A percentile compares a stretch with the other conserved stretches of the same genome.
Evolutionary conservation across 2,888 invertebrate species (phyloP).

Genomic region (Tenthredo livida): DNA sequence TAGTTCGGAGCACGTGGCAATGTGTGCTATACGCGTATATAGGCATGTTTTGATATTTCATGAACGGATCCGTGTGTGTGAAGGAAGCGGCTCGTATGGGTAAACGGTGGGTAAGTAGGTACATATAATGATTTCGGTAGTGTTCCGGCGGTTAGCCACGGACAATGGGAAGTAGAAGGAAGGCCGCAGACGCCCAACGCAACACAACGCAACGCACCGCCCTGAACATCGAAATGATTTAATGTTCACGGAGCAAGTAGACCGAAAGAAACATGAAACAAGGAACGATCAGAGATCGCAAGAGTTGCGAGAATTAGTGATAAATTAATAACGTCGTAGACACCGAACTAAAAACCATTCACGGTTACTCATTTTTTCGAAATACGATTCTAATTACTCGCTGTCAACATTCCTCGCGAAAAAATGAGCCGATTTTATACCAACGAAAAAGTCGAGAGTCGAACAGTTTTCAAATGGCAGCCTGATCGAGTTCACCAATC

Average conservation of each 20-base stretch:
- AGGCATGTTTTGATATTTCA: conserved; percentile 9
- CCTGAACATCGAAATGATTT: conserved; percentile 34
- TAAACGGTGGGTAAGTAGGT: conserved; percentile 9
- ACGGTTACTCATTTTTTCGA: neutral
- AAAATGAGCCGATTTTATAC: neutral
- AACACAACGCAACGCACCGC: conserved; percentile 16
- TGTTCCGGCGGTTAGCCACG: conserved; percentile 41
- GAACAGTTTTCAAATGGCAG: neutral
- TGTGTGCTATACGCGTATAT: neutral
- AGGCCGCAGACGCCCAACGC: conserved; percentile 21
- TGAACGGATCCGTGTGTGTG: neutral
- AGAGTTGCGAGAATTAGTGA: neutral
- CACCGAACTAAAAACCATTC: neutral
- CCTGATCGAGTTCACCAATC: neutral
- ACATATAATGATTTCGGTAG: conserved; percentile 49
- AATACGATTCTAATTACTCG: neutral
- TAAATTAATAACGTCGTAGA: neutral
- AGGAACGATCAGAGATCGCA: neutral
- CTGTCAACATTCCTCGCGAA: neutral
- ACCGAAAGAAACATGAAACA: conserved; percentile 32
- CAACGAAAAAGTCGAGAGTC: neutral
- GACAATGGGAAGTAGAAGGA: conserved; percentile 31
- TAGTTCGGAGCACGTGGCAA: conserved; percentile 1
- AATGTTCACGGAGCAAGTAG: conserved; percentile 30
- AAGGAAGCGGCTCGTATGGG: neutral